phyloP scores from a whole-genome alignment of 1,140 invertebrate genomes.

The Maniola jurtina region DNA sequence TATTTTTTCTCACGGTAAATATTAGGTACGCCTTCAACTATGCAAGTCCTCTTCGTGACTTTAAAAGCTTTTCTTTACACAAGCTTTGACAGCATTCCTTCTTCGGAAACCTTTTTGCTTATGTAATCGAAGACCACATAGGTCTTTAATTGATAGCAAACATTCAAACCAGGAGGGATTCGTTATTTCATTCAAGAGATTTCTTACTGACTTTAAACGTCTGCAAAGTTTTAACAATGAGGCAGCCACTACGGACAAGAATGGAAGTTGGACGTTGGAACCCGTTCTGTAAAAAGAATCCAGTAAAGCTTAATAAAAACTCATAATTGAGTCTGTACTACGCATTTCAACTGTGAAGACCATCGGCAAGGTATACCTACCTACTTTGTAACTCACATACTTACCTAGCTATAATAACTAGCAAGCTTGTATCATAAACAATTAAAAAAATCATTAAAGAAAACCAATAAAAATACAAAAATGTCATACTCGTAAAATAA shows the following conservation, averaged over 20 bases:
- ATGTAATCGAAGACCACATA: conserved; percentile 25
- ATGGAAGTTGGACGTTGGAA: conserved; percentile 12
- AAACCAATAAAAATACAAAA: no score
- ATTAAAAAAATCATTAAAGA: no score
- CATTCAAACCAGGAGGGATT: conserved; percentile 30
- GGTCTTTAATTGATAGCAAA: conserved; percentile 33
- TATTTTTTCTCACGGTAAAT: no score
- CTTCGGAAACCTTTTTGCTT: conserved; percentile 20
- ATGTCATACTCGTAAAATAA: no score
- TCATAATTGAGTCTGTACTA: conserved; percentile 12
- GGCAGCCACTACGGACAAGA: conserved; percentile 34
- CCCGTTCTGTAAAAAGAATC: conserved; percentile 21
- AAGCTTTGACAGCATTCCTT: conserved; percentile 18
- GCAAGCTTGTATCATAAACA: no score
- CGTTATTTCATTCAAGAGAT: conserved; percentile 35
- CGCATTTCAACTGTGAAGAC: no score
- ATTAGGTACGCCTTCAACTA: no score
- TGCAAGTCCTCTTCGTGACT: background rate
- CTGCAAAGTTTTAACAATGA: conserved; percentile 38
- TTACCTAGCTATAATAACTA: no score
- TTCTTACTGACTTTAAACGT: conserved; percentile 32
- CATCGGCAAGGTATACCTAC: no score
- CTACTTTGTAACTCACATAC: no score
- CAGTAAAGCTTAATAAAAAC: conserved; percentile 18
- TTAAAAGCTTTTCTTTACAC: conserved; percentile 1